phyloP scores from a whole-genome alignment of 2,113 vertebrate species.

The Ptychochromis oligacanthus region DNA sequence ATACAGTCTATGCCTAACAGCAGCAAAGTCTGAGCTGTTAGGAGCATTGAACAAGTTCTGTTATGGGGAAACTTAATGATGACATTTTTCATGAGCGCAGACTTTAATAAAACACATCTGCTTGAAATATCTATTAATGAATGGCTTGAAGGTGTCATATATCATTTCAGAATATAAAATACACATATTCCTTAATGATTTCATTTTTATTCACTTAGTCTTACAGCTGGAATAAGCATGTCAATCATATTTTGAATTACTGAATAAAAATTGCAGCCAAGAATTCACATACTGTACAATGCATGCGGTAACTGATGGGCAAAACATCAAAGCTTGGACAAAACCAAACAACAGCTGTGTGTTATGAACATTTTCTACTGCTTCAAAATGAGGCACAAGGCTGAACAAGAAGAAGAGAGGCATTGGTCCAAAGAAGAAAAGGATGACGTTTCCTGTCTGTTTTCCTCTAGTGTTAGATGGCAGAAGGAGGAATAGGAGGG shows the following conservation, averaged over 20 bases:
- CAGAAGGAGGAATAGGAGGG: not conserved
- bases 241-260: not conserved
- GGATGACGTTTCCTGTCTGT: not conserved
- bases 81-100: constrained; percentile 5
- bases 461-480: not conserved
- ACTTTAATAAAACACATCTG: constrained; percentile 1
- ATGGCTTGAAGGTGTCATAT: not conserved
- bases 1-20: not conserved
- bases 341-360: not conserved
- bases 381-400: not conserved
- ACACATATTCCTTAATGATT: constrained; percentile 18
- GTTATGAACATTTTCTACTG: not conserved
- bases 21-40: not conserved
- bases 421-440: not conserved
- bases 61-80: not conserved
- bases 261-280: not conserved
- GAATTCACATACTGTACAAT: not conserved
- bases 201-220: constrained; percentile 7
- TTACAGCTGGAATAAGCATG: not conserved
- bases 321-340: not conserved
- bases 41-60: not conserved
- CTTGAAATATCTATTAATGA: constrained; percentile 5
- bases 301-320: not conserved
- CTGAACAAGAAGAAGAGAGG: not conserved
- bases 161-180: constrained; percentile 24